Percentiles rank a stretch among this genome's conserved stretches.
Conservation (phyloP, 2,797 vertebrate genomes). For the Leuciscus waleckii region DNA sequence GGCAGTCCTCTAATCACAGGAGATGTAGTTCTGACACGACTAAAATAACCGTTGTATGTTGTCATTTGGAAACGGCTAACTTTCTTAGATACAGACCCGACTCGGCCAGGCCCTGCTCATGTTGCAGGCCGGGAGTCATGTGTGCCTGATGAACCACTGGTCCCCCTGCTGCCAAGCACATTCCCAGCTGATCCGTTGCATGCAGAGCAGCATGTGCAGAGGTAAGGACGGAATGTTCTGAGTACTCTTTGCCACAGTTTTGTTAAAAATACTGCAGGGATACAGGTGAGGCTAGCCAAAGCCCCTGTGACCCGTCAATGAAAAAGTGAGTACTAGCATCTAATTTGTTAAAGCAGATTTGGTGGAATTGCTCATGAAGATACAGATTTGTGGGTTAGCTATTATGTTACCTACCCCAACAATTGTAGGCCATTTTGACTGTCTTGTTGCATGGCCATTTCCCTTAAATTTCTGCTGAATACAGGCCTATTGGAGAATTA, state of each 20-base stretch:
- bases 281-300: slow-evolving; percentile 27
- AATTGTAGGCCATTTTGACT: slow-evolving; percentile 51
- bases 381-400: slow-evolving; percentile 25
- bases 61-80: slow-evolving; percentile 44
- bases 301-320: background rate
- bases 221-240: slow-evolving; percentile 66
- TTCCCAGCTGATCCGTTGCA: slow-evolving; percentile 52
- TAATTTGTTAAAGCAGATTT: slow-evolving; percentile 24
- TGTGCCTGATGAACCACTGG: slow-evolving; percentile 16
- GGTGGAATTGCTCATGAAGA: slow-evolving; percentile 1
- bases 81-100: slow-evolving; percentile 11
- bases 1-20: background rate
- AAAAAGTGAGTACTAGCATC: slow-evolving; percentile 27
- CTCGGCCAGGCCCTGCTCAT: slow-evolving; percentile 20
- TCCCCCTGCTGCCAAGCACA: slow-evolving; percentile 53
- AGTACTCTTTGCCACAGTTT: slow-evolving; percentile 47
- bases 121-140: slow-evolving; percentile 29
- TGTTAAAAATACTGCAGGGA: slow-evolving; percentile 48
- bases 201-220: slow-evolving; percentile 54
- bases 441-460: slow-evolving; percentile 82
- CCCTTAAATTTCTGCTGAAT: slow-evolving; percentile 84
- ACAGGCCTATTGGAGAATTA: slow-evolving; percentile 87
- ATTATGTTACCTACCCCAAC: slow-evolving; percentile 65
- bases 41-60: slow-evolving; percentile 49
- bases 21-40: slow-evolving; percentile 9